These are phyloP conservation scores for Tolmerus cingulatus DNA, from an alignment of 2,888 invertebrate genomes.

Conservation along the genomic window DNA sequence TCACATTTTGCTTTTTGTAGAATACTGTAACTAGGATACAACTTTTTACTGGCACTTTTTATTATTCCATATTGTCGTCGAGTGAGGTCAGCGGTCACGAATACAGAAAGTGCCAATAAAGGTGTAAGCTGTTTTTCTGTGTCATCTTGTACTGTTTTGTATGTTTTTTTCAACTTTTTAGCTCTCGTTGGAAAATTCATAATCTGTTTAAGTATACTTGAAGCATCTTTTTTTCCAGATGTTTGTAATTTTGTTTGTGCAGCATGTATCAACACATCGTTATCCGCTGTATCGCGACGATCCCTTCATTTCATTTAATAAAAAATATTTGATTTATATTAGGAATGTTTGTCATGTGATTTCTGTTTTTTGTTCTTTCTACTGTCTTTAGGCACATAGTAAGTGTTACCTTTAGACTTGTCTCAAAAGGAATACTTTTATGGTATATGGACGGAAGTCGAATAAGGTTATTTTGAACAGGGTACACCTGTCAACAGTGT, in stretches of 20 bases:
- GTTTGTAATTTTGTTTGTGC: not conserved
- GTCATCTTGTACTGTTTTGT: not conserved
- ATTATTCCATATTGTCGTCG: not conserved
- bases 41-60: not conserved
- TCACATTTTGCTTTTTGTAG: not conserved
- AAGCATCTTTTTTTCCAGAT: not conserved
- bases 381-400: no score
- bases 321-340: no score
- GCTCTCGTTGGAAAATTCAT: not conserved
- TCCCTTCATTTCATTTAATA: no score
- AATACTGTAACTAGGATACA: not conserved
- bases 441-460: no score
- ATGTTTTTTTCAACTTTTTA: not conserved
- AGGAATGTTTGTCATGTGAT: no score
- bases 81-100: not conserved
- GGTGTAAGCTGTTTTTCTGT: not conserved
- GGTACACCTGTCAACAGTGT: no score
- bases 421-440: no score
- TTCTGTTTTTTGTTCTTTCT: no score
- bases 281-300: not conserved
- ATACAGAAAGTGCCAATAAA: not conserved
- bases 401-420: no score
- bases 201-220: not conserved
- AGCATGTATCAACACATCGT: not conserved
- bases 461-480: no score